Evolutionary conservation across 2,888 invertebrate genomes (phyloP).

Genomic region (Patella ulyssiponensis): DNA sequence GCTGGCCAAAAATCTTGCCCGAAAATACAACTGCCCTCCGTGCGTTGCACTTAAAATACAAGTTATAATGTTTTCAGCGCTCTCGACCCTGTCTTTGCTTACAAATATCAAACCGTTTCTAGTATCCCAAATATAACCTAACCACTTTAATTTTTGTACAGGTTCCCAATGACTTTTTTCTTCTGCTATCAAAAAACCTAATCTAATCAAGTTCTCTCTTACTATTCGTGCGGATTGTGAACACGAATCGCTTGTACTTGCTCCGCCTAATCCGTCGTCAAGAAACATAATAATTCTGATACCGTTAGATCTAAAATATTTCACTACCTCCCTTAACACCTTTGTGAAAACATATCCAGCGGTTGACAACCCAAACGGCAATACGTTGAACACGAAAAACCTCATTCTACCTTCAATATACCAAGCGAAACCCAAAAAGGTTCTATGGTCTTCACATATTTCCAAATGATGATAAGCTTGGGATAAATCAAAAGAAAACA

Average conservation of each 20-base stretch:
- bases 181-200: background rate
- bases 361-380: conserved; percentile 30
- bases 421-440: background rate
- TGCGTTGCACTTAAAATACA: background rate
- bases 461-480: background rate
- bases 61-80: background rate
- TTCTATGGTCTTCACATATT: background rate
- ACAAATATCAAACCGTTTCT: background rate
- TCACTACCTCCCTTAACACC: conserved; percentile 18
- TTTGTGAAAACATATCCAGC: conserved; percentile 29
- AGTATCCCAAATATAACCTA: conserved; percentile 6
- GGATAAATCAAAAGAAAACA: background rate
- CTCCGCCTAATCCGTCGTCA: conserved; percentile 26
- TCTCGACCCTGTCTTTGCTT: background rate
- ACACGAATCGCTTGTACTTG: background rate
- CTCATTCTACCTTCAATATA: background rate
- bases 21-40: background rate
- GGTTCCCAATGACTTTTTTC: background rate
- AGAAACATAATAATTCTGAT: conserved; percentile 24
- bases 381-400: background rate
- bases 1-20: background rate
- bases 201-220: background rate
- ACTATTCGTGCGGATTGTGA: background rate
- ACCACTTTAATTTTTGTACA: background rate
- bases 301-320: conserved; percentile 12